Evolutionary conservation across 2,888 invertebrate species (phyloP), one percentile per base, ranked within the genome.

Genomic region (Drosophila stalkeri): DNA sequence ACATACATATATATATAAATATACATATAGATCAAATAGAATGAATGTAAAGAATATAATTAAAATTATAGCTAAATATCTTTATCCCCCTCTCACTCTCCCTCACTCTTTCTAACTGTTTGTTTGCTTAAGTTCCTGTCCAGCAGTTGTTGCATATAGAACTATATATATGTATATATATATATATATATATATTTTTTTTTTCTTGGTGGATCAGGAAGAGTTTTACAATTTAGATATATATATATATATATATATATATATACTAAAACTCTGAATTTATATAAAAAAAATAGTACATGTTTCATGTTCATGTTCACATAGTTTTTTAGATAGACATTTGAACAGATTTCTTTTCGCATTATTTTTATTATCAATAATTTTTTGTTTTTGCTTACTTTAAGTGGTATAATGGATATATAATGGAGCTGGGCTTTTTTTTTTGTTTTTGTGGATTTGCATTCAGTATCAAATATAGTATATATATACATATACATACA

Each of bases 181-280:
- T 49, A 35, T 46, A 16, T 57, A 14, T 57, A 31, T 49, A 33
- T 60, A 54, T 51, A 11, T 61, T n/a, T 20, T 59, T 52, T 64
- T 18, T 41, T 61, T 31, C 12, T 72, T 68, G 51, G 54, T 65
- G 75, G 75, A 75, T 79, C 61, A 66, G 76, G 43, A 72, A 67
- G 67, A 51, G 72, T 63, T 31, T 75, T 66, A 65, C 61, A 27
- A 59, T 31, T 75, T 66, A 65, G 59, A 27, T 51, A 41, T 47
- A 35, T 3, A 23, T 52, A 14, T 23, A 37, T 11, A n/a, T 6
- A 3, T 16, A 54, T 39, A 27, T 39, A 23, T 16, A 37, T 33
- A 33, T 59, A 20, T 59, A 46, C 7, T 14, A 14, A 60, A 59
- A 35, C 51, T 57, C 69, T 56, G 44, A 51, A 33, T 20, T 31